phyloP scores from a whole-genome alignment of 2,113 vertebrate genomes.

The Podiceps cristatus region DNA sequence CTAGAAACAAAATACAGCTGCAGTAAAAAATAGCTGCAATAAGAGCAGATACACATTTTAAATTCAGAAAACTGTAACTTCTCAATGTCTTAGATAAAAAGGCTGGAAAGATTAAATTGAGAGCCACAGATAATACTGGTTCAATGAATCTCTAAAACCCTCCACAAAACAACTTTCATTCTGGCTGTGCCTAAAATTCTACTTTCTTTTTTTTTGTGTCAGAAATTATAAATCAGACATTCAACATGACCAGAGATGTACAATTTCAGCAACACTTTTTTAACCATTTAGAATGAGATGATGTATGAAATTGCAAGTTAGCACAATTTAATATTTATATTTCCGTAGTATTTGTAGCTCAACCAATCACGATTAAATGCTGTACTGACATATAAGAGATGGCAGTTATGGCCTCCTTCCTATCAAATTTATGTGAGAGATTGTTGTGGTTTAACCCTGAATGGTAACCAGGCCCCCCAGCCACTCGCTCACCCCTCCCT shows the following conservation, averaged over 20 bases:
- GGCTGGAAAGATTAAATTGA: background rate
- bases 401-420: background rate
- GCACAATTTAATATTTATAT: background rate
- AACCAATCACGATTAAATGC: background rate
- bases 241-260: background rate
- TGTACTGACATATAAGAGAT: background rate
- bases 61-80: background rate
- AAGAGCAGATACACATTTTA: background rate
- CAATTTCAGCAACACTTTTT: background rate
- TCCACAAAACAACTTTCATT: background rate
- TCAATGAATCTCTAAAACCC: background rate
- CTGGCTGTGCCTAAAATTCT: background rate
- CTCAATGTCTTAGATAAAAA: background rate
- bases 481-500: too few relatives aligned
- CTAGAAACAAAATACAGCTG: slow-evolving; percentile 12
- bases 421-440: background rate
- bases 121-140: background rate
- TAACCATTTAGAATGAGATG: background rate
- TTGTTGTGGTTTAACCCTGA: too few relatives aligned
- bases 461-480: too few relatives aligned
- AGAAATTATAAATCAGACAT: background rate
- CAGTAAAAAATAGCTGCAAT: background rate
- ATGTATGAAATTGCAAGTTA: background rate
- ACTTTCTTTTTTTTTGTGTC: background rate
- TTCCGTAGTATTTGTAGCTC: background rate